Percentiles rank a stretch among this genome's conserved stretches.
These are phyloP conservation scores for Brachypalpus laphriformis DNA, from an alignment of 2,888 invertebrate species.

Conservation along the genomic window DNA sequence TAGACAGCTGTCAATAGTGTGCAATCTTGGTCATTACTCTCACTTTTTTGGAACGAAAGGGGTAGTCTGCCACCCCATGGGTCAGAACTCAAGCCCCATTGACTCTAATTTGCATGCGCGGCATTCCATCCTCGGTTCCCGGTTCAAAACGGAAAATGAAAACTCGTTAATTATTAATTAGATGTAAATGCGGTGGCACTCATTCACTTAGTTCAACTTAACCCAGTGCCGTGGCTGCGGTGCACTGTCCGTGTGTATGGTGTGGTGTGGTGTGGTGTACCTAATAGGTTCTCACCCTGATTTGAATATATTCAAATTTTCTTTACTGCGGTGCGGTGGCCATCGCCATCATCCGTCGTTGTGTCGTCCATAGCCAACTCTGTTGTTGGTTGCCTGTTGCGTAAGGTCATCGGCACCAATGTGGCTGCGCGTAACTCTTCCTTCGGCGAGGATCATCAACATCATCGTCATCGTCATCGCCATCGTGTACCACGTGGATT, in stretches of 20 bases:
- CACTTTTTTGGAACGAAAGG: conserved; percentile 23
- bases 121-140: conserved; percentile 28
- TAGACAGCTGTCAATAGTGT: conserved; percentile 41
- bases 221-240: neutral
- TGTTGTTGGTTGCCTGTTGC: conserved; percentile 59
- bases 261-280: conserved; percentile 23
- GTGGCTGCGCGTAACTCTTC: conserved; percentile 45
- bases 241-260: neutral
- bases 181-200: conserved; percentile 70
- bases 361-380: conserved; percentile 31
- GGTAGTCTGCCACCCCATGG: neutral
- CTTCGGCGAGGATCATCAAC: conserved; percentile 68
- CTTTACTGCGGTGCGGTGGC: conserved; percentile 64
- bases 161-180: conserved; percentile 74
- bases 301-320: conserved; percentile 74
- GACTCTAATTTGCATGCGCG: conserved; percentile 46
- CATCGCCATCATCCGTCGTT: conserved; percentile 18
- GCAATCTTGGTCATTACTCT: conserved; percentile 17
- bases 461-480: conserved; percentile 18
- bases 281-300: conserved; percentile 74
- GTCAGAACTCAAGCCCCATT: conserved; percentile 7
- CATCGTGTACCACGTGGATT: conserved; percentile 69
- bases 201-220: conserved; percentile 44
- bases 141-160: conserved; percentile 48
- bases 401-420: conserved; percentile 70